These are phyloP conservation scores for Tyrophagus putrescentiae DNA, from an alignment of 1,140 invertebrate species.

Conservation along the genomic window DNA sequence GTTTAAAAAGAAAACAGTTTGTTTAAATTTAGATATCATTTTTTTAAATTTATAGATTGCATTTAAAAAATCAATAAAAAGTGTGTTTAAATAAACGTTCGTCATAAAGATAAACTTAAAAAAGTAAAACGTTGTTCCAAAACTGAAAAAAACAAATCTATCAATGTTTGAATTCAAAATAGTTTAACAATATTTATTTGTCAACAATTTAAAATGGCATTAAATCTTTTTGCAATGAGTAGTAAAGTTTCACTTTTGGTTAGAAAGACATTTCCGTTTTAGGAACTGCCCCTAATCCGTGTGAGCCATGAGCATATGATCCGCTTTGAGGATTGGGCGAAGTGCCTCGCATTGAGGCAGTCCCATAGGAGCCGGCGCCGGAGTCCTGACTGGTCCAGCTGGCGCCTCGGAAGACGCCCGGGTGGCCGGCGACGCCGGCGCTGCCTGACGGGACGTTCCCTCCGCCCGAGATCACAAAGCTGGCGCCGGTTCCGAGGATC, in stretches of 20 bases:
- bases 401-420: not conserved
- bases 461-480: not conserved
- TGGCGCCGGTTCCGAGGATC: not conserved
- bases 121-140: too few species aligned
- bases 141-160: too few species aligned
- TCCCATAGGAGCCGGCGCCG: slow-evolving; percentile 10
- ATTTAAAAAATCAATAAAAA: too few species aligned
- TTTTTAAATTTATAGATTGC: too few species aligned
- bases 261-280: slow-evolving; percentile 15
- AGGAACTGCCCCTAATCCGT: not conserved
- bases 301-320: not conserved
- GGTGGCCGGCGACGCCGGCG: not conserved
- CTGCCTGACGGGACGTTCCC: not conserved
- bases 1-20: too few species aligned
- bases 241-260: not conserved
- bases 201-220: not conserved
- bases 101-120: too few species aligned
- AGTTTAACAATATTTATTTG: not conserved
- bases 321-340: not conserved
- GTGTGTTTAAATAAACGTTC: too few species aligned
- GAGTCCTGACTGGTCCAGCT: slow-evolving; percentile 16
- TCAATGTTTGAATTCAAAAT: not conserved
- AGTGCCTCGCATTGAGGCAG: not conserved
- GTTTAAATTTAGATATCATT: too few species aligned
- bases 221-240: too few species aligned